A percentile compares a stretch with the other conserved stretches of the same genome.
Evolutionary conservation across 2,113 vertebrate species (phyloP).

Genomic region (Irena cyanogastra): DNA sequence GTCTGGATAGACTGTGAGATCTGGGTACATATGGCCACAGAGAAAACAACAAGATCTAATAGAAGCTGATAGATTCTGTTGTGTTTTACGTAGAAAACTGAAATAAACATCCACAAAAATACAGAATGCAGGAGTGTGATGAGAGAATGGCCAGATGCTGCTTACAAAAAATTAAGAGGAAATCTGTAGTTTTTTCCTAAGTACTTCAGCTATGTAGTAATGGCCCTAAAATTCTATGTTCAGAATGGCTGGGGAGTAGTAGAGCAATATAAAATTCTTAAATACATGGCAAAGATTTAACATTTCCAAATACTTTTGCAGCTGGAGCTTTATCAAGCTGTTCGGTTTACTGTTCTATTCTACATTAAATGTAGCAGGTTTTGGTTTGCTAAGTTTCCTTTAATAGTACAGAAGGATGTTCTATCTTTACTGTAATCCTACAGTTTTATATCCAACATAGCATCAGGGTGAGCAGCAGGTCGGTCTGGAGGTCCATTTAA

Average conservation of each 20-base stretch:
- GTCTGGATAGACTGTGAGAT: background rate
- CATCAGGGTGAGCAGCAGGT: background rate
- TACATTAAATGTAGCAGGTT: background rate
- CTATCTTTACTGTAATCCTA: background rate
- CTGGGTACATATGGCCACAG: background rate
- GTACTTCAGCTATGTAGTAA: background rate
- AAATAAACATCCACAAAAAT: background rate
- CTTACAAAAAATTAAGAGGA: background rate
- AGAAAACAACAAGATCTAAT: background rate
- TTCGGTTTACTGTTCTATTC: background rate
- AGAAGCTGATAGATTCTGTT: background rate
- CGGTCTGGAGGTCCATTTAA: background rate
- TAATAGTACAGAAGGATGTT: background rate
- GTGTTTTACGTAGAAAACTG: background rate
- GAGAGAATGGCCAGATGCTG: background rate
- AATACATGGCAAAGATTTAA: background rate
- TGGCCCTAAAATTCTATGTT: background rate
- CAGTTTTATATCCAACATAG: background rate
- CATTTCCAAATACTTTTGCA: background rate
- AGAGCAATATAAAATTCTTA: background rate
- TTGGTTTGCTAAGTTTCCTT: background rate
- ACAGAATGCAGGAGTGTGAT: background rate
- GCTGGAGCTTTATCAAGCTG: background rate
- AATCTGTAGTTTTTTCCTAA: background rate
- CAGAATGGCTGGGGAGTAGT: background rate